Base-by-base conservation (phyloP, 2,797 vertebrate species). In the Pyrocephalus nanus region DNA sequence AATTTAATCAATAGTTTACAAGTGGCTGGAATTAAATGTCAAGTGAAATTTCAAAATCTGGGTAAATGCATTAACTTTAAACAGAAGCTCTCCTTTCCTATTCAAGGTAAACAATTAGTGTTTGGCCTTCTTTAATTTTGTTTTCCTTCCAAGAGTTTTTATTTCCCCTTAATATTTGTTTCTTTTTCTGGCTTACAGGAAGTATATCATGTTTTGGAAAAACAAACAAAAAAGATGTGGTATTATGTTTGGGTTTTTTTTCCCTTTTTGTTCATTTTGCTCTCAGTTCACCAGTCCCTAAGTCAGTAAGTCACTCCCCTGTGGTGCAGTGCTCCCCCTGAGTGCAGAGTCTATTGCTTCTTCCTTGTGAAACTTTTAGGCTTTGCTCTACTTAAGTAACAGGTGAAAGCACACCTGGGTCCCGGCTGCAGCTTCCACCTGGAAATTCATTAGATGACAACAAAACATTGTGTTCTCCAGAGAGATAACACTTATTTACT, bases 41-140 rank as follows among this genome's bases (percentile, higher is more conserved):
- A 96, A 76, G 83, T 61, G 74, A 80, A 92, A 89, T 82, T 91
- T 93, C 67, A 95, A 82, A 95, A 95, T 92, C 81, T 69, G 12
- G 8, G 27, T 95, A 83, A 88, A 72, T 50, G 48, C 51, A 84
- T 90, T 88, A 84, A 51, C 40, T 82, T 93, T 43, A 91, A 89
- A 80, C 14, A 69, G 81, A 86, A 91, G n/a, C 15, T 95, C 50
- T 85, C 53, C 9, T 88, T 94, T 85, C n/a, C 42, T 77, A 13
- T 83, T 87, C n/a, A 53, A 69, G n/a, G 30, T 61, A 80, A 95
- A 47, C 14, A 83, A 74, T 77, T 76, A 74, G 20, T 54, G 18
- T 50, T 88, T 77, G 50, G 12, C 30, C 22, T 93, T 87, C 45
- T 87, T 54, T 72, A 65, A 47, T 58, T 84, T 86, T 36, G 20